Conservation (phyloP, 2,888 invertebrate genomes). For the Tenthredo amoena region DNA sequence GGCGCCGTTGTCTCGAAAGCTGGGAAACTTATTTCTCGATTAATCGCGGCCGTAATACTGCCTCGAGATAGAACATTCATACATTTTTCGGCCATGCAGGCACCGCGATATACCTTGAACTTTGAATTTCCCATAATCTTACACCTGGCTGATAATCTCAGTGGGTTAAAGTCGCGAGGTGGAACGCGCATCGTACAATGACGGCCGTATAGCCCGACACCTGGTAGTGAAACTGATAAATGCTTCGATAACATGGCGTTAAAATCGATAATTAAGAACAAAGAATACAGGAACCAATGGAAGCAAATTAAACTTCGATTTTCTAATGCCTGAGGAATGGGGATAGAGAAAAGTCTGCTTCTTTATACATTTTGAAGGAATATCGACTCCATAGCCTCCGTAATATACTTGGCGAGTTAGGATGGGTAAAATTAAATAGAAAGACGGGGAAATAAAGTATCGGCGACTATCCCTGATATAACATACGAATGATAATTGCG, state of each 20-base stretch:
- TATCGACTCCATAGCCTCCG: background rate
- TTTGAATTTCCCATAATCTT: background rate
- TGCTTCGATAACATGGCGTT: background rate
- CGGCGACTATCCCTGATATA: background rate
- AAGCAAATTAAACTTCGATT: background rate
- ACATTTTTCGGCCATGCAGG: background rate
- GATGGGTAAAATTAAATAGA: background rate
- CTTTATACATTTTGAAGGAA: background rate
- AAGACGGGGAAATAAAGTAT: background rate
- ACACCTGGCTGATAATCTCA: background rate
- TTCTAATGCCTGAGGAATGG: background rate
- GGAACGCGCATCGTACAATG: background rate
- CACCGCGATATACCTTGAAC: background rate
- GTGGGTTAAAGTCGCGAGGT: background rate
- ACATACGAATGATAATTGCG: conserved; percentile 31
- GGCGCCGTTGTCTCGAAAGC: background rate
- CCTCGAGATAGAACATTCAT: background rate
- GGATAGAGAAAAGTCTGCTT: background rate
- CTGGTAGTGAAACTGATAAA: background rate
- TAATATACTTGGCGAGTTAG: background rate
- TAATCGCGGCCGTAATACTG: background rate
- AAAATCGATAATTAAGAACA: background rate
- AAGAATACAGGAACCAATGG: background rate
- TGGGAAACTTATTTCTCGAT: background rate
- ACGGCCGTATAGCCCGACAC: background rate